Conservation (phyloP, 2,113 vertebrate species). For the Oxyruncus cristatus region DNA sequence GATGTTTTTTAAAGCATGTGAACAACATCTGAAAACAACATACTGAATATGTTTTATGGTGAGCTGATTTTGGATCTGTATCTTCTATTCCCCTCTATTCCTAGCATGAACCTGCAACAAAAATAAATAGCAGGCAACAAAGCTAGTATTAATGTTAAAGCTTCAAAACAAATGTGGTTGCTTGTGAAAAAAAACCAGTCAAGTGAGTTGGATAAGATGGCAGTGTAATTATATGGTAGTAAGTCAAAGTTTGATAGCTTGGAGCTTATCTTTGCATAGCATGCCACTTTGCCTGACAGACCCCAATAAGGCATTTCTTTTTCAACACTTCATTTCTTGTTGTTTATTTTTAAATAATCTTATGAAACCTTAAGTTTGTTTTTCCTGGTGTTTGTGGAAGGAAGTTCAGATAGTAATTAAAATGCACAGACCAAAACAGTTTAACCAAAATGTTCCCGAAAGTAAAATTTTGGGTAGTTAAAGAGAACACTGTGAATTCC, state of each 20-base stretch:
- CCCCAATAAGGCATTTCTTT: background rate
- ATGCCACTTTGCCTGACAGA: background rate
- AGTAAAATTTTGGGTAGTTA: background rate
- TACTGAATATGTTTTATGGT: background rate
- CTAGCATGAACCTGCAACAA: background rate
- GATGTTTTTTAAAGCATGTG: background rate
- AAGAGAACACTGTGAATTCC: background rate
- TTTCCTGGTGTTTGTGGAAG: background rate
- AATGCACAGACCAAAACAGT: background rate
- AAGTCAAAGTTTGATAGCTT: constrained; percentile 19
- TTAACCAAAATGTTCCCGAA: background rate
- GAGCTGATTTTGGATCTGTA: background rate
- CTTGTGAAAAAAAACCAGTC: background rate
- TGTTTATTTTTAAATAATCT: background rate
- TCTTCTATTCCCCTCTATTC: constrained; percentile 18
- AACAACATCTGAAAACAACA: background rate
- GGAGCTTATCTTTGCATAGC: constrained; percentile 4
- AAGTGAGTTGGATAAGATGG: constrained; percentile 10
- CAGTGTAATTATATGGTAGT: background rate
- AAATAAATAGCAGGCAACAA: constrained; percentile 7
- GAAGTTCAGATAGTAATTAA: background rate
- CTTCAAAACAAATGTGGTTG: constrained; percentile 16
- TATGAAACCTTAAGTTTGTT: background rate
- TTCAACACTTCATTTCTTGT: background rate
- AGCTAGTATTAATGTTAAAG: background rate